Conservation (phyloP, 2,888 invertebrate species). For the Andrena flavipes region DNA sequence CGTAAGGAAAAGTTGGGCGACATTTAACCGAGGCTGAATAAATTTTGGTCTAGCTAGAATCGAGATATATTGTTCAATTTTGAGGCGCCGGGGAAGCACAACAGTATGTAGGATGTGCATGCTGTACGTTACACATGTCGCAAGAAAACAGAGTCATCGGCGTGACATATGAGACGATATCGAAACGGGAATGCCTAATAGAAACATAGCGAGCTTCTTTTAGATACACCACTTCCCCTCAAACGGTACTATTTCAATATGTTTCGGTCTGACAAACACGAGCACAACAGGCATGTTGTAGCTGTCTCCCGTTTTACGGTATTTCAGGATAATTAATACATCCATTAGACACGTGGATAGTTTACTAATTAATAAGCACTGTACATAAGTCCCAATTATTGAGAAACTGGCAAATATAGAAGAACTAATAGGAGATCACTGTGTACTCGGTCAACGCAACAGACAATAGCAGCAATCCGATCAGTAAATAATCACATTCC, state of each 20-base stretch:
- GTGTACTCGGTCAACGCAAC: too few relatives aligned
- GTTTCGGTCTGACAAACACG: slow-evolving; percentile 49
- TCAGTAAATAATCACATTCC: too few relatives aligned
- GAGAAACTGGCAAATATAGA: background rate
- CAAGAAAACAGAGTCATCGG: slow-evolving; percentile 83
- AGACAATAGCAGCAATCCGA: too few relatives aligned
- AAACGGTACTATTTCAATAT: slow-evolving; percentile 57
- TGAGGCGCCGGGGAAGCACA: slow-evolving; percentile 42
- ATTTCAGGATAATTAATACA: background rate
- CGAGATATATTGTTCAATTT: slow-evolving; percentile 58
- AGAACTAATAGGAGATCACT: too few relatives aligned
- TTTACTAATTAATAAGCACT: background rate
- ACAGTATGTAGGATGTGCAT: slow-evolving; percentile 50
- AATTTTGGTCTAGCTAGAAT: slow-evolving; percentile 6
- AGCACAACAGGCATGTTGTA: background rate
- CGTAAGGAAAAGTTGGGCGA: background rate
- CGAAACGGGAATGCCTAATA: slow-evolving; percentile 73
- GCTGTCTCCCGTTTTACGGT: background rate
- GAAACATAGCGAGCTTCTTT: slow-evolving; percentile 62
- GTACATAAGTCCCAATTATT: background rate
- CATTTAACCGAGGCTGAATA: slow-evolving; percentile 31
- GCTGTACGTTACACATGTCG: slow-evolving; percentile 78
- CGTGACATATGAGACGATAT: slow-evolving; percentile 82
- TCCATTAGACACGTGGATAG: background rate
- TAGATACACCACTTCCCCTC: slow-evolving; percentile 41